A percentile compares a stretch with the other conserved stretches of the same genome.
Evolutionary conservation across 2,797 vertebrate species (phyloP).

Genomic region (Bucorvus abyssinicus): DNA sequence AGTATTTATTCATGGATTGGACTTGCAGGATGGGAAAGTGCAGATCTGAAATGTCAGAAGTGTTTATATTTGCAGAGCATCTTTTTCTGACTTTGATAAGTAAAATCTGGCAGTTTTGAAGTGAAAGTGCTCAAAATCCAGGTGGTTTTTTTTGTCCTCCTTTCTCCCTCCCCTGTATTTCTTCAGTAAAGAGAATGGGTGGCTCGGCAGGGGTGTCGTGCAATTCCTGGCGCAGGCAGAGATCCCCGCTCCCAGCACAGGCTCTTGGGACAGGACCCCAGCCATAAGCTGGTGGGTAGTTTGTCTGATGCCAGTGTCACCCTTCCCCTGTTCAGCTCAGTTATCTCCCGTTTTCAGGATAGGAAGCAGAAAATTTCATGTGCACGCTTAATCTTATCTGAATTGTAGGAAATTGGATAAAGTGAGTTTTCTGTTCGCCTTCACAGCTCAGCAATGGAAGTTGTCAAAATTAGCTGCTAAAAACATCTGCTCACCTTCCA

Average conservation of each 20-base stretch:
- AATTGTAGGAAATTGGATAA: background rate
- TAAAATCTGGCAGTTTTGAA: background rate
- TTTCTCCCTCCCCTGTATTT: background rate
- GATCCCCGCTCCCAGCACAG: background rate
- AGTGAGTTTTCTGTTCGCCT: background rate
- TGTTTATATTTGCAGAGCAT: background rate
- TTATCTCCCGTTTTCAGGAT: background rate
- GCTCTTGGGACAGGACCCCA: background rate
- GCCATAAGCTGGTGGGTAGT: background rate
- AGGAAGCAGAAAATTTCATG: background rate
- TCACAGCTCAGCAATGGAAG: background rate
- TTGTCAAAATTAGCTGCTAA: constrained; percentile 23
- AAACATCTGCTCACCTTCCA: background rate
- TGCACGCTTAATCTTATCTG: background rate
- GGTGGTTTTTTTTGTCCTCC: background rate
- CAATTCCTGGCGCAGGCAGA: background rate
- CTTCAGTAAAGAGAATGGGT: background rate
- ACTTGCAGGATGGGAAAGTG: background rate
- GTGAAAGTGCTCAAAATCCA: background rate
- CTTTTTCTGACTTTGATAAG: background rate
- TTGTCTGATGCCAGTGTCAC: background rate
- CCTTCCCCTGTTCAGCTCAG: background rate
- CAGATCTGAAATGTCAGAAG: background rate
- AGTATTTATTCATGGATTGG: background rate
- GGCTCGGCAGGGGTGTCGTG: background rate